phyloP scores from a whole-genome alignment of 1,140 invertebrate genomes.

The Lasioglossum baleicum region DNA sequence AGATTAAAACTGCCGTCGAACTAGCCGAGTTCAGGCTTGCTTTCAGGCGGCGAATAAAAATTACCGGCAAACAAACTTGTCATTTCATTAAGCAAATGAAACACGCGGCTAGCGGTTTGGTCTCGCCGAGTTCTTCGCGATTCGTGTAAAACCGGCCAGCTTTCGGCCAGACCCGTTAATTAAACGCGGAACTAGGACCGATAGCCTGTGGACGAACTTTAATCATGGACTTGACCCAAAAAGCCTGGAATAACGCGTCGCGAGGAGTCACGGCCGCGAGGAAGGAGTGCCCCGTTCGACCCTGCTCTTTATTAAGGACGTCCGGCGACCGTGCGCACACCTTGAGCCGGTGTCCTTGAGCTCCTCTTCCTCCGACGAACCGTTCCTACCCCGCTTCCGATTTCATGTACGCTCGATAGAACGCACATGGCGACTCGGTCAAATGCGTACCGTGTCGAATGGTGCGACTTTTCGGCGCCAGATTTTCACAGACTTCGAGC shows the following conservation, averaged over 20 bases:
- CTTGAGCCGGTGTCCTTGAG: constrained; percentile 24
- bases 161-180: constrained; percentile 18
- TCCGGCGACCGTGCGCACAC: background rate
- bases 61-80: constrained; percentile 13
- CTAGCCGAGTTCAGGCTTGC: background rate
- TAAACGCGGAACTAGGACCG: background rate
- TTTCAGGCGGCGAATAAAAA: background rate
- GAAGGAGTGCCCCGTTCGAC: constrained; percentile 49
- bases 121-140: background rate
- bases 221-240: constrained; percentile 58
- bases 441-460: no score
- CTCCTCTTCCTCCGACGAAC: constrained; percentile 9
- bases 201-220: constrained; percentile 22
- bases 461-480: no score
- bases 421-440: no score
- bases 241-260: constrained; percentile 33
- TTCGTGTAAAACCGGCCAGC: background rate
- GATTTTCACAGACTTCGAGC: no score
- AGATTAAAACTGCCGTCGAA: constrained; percentile 2
- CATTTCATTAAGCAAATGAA: constrained; percentile 30
- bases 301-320: constrained; percentile 43
- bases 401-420: background rate
- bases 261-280: constrained; percentile 38
- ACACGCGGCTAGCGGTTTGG: background rate
- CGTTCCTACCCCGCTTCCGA: background rate